Conservation (phyloP, 2,113 vertebrate genomes). For the rabbit (Oryctolagus cuniculus) region mOryCun1.1 NC_091453.1:126558001-126558500, state of each 20-base stretch:
- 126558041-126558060: background rate
- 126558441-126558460: background rate
- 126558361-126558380: background rate
- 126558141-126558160: too few relatives aligned
- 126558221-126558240: background rate
- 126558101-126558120: background rate
- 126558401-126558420: background rate
- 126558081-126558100: background rate
- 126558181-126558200: background rate
- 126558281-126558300: background rate
- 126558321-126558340: background rate
- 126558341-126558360: background rate
- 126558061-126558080: constrained; percentile 7
- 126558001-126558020: too few relatives aligned
- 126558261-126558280: background rate
- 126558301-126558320: background rate
- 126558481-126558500: background rate
- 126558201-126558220: background rate
- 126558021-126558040: background rate
- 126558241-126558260: background rate
- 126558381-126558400: background rate
- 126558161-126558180: background rate
- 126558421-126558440: background rate
- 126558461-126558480: background rate
- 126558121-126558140: background rate